Evolutionary conservation across 2,113 vertebrate species (phyloP).

Genomic region (Marmota monax): DNA sequence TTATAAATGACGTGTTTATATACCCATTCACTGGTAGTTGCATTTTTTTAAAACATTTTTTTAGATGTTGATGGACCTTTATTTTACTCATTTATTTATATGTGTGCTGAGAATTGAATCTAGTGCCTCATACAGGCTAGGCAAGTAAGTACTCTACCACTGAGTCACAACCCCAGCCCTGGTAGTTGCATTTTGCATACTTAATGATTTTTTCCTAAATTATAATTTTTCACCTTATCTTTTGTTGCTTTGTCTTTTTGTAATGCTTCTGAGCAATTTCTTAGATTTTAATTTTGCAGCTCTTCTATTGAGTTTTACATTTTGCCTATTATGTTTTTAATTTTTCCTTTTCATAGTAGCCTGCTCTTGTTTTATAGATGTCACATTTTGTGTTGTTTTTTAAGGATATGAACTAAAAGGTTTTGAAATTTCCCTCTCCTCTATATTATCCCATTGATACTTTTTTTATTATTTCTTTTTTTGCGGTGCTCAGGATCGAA

Average conservation of each 20-base stretch:
- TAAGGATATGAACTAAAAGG: background rate
- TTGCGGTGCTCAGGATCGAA: background rate
- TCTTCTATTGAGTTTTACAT: background rate
- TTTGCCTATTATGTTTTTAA: conserved; percentile 6
- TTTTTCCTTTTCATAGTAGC: background rate
- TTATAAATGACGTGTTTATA: background rate
- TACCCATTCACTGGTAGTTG: background rate
- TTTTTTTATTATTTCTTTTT: background rate
- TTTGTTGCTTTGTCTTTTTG: background rate
- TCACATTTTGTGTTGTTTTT: conserved; percentile 4
- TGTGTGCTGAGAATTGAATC: no score
- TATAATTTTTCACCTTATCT: background rate
- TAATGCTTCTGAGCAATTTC: background rate
- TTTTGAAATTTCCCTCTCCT: background rate
- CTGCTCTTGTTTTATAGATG: background rate
- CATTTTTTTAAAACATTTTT: no score
- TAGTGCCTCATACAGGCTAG: no score
- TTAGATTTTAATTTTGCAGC: background rate
- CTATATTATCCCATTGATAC: background rate
- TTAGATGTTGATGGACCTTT: no score
- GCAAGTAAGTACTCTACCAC: no score
- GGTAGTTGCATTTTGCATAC: background rate
- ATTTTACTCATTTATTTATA: no score
- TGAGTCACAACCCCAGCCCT: no score
- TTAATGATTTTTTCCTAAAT: conserved; percentile 21